These are phyloP conservation scores for Drosophila flavopinicola DNA, from an alignment of 2,888 invertebrate genomes.

Conservation along the genomic window DNA sequence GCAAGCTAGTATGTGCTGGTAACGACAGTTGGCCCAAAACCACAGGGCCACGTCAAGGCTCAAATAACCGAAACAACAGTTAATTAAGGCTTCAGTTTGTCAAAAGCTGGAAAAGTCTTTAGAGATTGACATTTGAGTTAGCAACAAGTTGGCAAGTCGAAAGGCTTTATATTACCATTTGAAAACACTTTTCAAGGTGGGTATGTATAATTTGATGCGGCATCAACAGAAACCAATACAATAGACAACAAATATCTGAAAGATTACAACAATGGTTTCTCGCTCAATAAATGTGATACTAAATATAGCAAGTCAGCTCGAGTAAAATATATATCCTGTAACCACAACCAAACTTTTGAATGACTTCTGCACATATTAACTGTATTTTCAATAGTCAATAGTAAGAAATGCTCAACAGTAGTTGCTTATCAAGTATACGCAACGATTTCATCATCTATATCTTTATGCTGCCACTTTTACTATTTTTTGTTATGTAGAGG, in stretches of 20 bases:
- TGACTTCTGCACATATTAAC: background rate
- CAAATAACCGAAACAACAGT: conserved; percentile 38
- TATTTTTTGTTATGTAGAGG: background rate
- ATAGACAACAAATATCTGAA: background rate
- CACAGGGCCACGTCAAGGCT: conserved; percentile 24
- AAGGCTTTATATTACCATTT: conserved; percentile 6
- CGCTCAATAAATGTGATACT: background rate
- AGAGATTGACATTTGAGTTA: conserved; percentile 1
- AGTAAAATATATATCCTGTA: background rate
- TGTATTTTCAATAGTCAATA: too few relatives aligned
- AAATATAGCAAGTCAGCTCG: background rate
- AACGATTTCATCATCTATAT: too few relatives aligned
- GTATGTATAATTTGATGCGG: conserved; percentile 8
- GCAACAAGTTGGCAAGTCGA: background rate
- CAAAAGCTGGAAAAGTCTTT: conserved; percentile 9
- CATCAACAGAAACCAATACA: conserved; percentile 17
- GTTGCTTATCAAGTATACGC: too few relatives aligned
- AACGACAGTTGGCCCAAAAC: conserved; percentile 32
- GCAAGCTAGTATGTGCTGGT: conserved; percentile 1
- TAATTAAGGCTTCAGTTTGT: conserved; percentile 50
- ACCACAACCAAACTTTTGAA: background rate
- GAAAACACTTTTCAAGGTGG: background rate
- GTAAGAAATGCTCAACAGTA: too few relatives aligned
- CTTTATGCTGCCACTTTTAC: too few relatives aligned
- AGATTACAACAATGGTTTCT: background rate